A percentile compares a stretch with the other conserved stretches of the same genome.
phyloP scores from a whole-genome alignment of 2,888 invertebrate genomes.

The Agrotis clavis region DNA sequence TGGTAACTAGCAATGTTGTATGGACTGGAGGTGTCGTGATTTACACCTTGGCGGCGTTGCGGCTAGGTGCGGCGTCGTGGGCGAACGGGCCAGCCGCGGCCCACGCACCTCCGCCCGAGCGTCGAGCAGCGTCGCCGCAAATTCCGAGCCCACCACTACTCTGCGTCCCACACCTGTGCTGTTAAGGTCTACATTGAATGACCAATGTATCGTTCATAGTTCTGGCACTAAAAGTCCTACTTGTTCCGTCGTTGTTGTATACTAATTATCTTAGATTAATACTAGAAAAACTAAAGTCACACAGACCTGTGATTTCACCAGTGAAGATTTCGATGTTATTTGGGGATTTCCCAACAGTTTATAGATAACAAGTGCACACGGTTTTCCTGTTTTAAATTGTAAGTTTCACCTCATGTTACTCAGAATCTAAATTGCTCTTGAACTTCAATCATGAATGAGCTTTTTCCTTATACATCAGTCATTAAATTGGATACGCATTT shows the following conservation, averaged over 20 bases:
- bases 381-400: slow-evolving; percentile 20
- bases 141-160: slow-evolving; percentile 83
- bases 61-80: slow-evolving; percentile 88
- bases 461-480: slow-evolving; percentile 31
- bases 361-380: background rate
- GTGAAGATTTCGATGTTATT: background rate
- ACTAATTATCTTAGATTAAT: background rate
- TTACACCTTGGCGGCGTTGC: slow-evolving; percentile 79
- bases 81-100: slow-evolving; percentile 81
- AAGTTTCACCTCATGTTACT: background rate
- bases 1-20: slow-evolving; percentile 65
- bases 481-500: slow-evolving; percentile 26
- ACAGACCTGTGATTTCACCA: too few relatives aligned
- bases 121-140: slow-evolving; percentile 76
- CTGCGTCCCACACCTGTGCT: slow-evolving; percentile 73
- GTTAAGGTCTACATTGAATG: slow-evolving; percentile 55
- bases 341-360: slow-evolving; percentile 16
- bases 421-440: slow-evolving; percentile 5
- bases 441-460: slow-evolving; percentile 21
- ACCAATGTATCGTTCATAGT: slow-evolving; percentile 34
- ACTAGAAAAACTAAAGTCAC: background rate
- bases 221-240: background rate
- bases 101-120: slow-evolving; percentile 79
- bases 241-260: background rate
- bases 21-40: slow-evolving; percentile 75